A percentile compares a stretch with the other conserved stretches of the same genome.
phyloP scores from a whole-genome alignment of 53 echinoderm and acorn worm species.

The Temnopleurus reevesii region DNA sequence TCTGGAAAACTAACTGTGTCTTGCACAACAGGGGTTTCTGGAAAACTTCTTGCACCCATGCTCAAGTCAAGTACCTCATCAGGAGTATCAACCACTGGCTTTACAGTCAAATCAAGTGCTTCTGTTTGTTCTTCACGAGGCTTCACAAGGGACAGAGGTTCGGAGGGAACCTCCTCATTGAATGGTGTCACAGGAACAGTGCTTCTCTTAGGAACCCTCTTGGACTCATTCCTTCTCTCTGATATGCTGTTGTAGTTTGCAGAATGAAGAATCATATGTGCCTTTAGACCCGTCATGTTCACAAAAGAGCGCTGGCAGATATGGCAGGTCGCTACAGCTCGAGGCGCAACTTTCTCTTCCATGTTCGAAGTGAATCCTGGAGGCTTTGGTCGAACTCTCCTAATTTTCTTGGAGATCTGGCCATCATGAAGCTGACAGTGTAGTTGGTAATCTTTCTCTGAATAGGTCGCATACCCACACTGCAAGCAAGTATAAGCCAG shows the following conservation, averaged over 20 bases:
- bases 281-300: slow-evolving; percentile 40
- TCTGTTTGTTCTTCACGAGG: slow-evolving; percentile 42
- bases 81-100: slow-evolving; percentile 17
- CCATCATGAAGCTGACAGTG: slow-evolving; percentile 57
- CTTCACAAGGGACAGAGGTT: slow-evolving; percentile 20
- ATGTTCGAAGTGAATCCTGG: background rate
- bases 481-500: slow-evolving; percentile 37
- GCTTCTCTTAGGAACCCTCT: background rate
- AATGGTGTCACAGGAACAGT: background rate
- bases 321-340: slow-evolving; percentile 49
- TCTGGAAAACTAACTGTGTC: background rate
- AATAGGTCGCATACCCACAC: slow-evolving; percentile 53
- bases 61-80: slow-evolving; percentile 52
- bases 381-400: slow-evolving; percentile 33
- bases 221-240: slow-evolving; percentile 49
- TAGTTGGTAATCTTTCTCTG: slow-evolving; percentile 52
- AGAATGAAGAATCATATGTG: slow-evolving; percentile 45
- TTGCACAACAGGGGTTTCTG: no score
- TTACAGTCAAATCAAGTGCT: slow-evolving; percentile 42
- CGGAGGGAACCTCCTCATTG: background rate
- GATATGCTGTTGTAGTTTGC: slow-evolving; percentile 53
- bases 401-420: slow-evolving; percentile 52
- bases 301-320: slow-evolving; percentile 53
- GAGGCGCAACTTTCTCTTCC: background rate
- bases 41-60: slow-evolving; percentile 4